These are phyloP conservation scores for Albula glossodonta DNA, from an alignment of 2,113 vertebrate genomes.

Conservation along the genomic window DNA sequence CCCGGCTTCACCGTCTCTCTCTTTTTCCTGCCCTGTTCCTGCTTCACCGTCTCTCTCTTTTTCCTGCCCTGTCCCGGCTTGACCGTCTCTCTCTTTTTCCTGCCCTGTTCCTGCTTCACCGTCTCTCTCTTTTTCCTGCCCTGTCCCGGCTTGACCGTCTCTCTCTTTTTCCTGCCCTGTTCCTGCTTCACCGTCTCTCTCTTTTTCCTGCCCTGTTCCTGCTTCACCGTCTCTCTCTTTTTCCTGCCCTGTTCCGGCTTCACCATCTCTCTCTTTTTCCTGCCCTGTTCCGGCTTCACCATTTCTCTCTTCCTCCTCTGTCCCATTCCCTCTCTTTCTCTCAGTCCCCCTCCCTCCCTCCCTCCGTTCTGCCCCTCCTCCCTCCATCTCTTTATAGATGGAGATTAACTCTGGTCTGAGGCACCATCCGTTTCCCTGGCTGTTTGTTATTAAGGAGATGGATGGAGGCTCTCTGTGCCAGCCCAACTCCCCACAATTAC, in stretches of 20 bases:
- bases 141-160: neutral
- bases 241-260: neutral
- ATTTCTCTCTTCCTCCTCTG: conserved; percentile 49
- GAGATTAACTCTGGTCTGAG: conserved; percentile 74
- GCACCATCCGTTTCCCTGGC: conserved; percentile 77
- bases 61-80: conserved; percentile 34
- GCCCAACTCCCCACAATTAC: conserved; percentile 76
- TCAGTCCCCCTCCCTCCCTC: neutral
- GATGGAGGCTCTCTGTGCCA: conserved; percentile 75
- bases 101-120: neutral
- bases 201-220: neutral
- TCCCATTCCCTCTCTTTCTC: neutral
- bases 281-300: conserved; percentile 31
- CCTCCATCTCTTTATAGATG: conserved; percentile 65
- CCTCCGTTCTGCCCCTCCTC: neutral
- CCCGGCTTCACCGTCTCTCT: conserved; percentile 49
- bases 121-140: neutral
- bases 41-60: conserved; percentile 52
- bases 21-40: too few species aligned
- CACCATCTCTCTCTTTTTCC: neutral
- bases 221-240: neutral
- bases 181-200: neutral
- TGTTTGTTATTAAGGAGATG: conserved; percentile 84
- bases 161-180: neutral
- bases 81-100: neutral